Evolutionary conservation across 2,113 vertebrate genomes (phyloP).

Genomic region (Alethe diademata): DNA sequence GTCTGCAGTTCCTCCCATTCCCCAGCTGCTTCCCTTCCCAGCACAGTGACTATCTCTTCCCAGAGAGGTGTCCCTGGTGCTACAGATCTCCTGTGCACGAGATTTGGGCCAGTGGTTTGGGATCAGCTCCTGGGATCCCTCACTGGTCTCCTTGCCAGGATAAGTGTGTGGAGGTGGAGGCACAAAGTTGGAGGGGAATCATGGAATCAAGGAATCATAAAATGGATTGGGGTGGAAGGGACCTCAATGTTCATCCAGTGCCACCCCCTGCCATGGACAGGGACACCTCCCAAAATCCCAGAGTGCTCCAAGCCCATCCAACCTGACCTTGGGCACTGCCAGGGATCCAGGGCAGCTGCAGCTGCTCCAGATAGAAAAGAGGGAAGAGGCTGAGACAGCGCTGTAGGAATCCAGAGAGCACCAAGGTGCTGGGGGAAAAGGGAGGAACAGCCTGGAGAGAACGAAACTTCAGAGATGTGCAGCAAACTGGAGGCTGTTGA

Average conservation of each 20-base stretch:
- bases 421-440: background rate
- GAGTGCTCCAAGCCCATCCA: background rate
- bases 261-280: background rate
- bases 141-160: background rate
- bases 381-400: background rate
- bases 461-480: fast-evolving
- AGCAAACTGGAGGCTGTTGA: background rate
- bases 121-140: background rate
- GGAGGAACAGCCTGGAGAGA: background rate
- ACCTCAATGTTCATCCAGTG: background rate
- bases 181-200: background rate
- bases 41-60: background rate
- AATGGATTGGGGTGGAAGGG: background rate
- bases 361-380: background rate
- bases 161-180: background rate
- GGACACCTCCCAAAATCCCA: background rate
- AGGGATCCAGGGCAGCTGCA: background rate
- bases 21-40: background rate
- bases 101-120: background rate
- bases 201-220: background rate
- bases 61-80: background rate
- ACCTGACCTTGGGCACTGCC: background rate
- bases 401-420: fast-evolving
- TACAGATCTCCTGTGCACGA: background rate
- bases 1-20: background rate